A percentile compares a stretch with the other conserved stretches of the same genome.
These are phyloP conservation scores for Noctua janthe DNA, from an alignment of 2,888 invertebrate genomes.

Conservation along the genomic window DNA sequence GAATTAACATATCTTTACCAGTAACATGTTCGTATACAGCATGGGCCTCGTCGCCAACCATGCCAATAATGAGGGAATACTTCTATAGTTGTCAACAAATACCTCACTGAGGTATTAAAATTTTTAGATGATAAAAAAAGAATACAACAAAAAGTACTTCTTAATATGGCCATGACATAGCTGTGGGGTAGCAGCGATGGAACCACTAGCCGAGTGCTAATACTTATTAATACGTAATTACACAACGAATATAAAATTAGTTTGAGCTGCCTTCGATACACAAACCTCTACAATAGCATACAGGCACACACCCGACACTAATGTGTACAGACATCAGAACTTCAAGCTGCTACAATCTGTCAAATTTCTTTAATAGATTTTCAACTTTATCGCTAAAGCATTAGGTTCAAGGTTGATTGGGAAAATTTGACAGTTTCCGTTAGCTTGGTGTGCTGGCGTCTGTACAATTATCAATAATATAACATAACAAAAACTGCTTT, in stretches of 20 bases:
- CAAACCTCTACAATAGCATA: conserved; percentile 60
- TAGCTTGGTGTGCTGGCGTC: too few species aligned
- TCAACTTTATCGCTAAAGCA: too few species aligned
- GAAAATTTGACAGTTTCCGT: too few species aligned
- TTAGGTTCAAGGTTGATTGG: too few species aligned
- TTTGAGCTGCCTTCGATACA: conserved; percentile 72
- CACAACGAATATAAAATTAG: conserved; percentile 69
- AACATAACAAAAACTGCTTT: conserved; percentile 65
- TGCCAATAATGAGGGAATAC: conserved; percentile 46
- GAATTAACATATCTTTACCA: conserved; percentile 43
- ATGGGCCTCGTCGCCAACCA: conserved; percentile 38
- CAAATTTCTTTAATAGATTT: too few species aligned
- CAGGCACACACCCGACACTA: conserved; percentile 52
- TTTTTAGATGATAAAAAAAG: conserved; percentile 46
- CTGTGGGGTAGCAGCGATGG: conserved; percentile 58
- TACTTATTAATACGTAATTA: conserved; percentile 65
- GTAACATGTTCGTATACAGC: conserved; percentile 56
- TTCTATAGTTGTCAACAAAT: conserved; percentile 58
- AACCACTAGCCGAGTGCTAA: conserved; percentile 64
- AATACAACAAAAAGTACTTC: conserved; percentile 72
- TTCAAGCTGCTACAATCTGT: too few species aligned
- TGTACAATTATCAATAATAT: conserved; percentile 59
- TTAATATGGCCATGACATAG: conserved; percentile 69
- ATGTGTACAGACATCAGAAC: not conserved
- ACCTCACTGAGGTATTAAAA: conserved; percentile 57